Base-by-base conservation (phyloP, 2,888 invertebrate genomes). In the Trachelus troglodyta region DNA sequence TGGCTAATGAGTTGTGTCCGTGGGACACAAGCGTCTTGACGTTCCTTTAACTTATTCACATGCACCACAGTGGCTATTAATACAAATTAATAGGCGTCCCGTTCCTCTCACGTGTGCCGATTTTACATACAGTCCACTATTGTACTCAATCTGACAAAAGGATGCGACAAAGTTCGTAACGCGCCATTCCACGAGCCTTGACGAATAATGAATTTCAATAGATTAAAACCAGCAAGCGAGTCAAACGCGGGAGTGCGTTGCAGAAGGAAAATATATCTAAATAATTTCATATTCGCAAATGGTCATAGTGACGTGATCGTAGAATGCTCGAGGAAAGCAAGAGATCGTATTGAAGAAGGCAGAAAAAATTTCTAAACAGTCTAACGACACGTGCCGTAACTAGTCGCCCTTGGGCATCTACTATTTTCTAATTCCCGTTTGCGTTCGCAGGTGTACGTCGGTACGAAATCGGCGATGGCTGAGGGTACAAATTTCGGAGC, bases 401-500 rank as follows among this genome's bases (percentile, higher is more conserved):
- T 56, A 56, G 56, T 56, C 56, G 56, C 56, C 56, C 56, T 56
- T 56, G 56, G 15, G 56, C 23, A 56, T 23, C 9, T 12, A 6
- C 35, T 30, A 35, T 31, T 31, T 68, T 75, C 30, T 69, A n/a
- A 56, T 56, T 56, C 56, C 56, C 37, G 56, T 56, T 74, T 37
- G 23, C 34, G 30, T 77, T 77, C 83, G 56, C 85, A 91, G 91
- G 90, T 91, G 76, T 91, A 91, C 84, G 91, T 91, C 88, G 90
- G 90, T 85, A 87, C 90, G 77, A 91, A 90, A 83, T 90, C 90
- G 77, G 88, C 89, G 74, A 79, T 89, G 84, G 86, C 86, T 76
- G 90, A 91, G 83, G 90, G 91, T 83, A 85, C 89, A 81, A 90
- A 87, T 83, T 90, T 89, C 83, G 89, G 86, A 83, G 81, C 87